Base-by-base conservation (phyloP, 2,888 invertebrate species). In the Trissolcus japonicus region DNA sequence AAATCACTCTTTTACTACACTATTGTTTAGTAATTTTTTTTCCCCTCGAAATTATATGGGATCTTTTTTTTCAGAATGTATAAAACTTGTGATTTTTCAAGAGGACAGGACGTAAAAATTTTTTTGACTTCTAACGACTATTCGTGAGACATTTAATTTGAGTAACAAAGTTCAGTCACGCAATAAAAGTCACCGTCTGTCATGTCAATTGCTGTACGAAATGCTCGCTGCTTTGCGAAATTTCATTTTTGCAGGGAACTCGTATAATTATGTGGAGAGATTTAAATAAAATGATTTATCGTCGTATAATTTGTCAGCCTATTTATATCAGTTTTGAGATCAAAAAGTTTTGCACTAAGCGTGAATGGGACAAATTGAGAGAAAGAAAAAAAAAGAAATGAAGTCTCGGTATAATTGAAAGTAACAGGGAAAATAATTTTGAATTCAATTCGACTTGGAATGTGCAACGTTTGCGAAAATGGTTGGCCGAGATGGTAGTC, bases 121-220 rank as follows among this genome's bases (percentile, higher is more conserved):
- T 35, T 9, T 11, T 11, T 29, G 29, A 25, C 25, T 25, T 9
- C 11, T 35, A 35, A 35, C 35, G 1, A 35, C 35, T 6, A 35
- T 35, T 35, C 35, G 43, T 43, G 17, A 17, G 53, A 11, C 40
- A 40, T 60, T 68, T 68, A 61, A 61, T 69, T 61, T 41, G 55
- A 13, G 53, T 25, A 69, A 61, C 68, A 61, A 61, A 69, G 61
- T 69, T 55, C 50, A 50, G 69, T 69, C 68, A 69, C 68, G 68
- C 68, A 50, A 69, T 60, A 60, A 55, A 60, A 59, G 60, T 60
- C 54, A 41, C 60, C 14, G 60, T 55, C 53, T 48, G 48, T 68
- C 60, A 60, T 68, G 68, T 60, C 60, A 46, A 46, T 51, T 53
- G n/a, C 55, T 29, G n/a, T 13, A 16, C 46, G 43, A 54, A 55